Conservation (phyloP, 1,140 invertebrate genomes). For the Euschistus heros region DNA sequence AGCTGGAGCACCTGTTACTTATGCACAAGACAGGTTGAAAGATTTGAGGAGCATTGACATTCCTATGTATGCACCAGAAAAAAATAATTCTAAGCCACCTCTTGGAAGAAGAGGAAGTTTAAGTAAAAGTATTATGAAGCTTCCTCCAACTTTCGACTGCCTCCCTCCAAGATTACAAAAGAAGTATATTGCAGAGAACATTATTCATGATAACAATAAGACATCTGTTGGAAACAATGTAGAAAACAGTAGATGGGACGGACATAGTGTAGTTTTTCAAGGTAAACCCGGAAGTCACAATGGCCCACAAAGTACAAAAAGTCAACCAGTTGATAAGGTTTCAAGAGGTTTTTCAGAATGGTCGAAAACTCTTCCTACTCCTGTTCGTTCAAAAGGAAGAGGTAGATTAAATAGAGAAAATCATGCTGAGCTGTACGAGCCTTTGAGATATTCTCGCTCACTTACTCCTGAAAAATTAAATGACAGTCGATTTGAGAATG, state of each 20-base stretch:
- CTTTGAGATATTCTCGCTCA: not conserved
- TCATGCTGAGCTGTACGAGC: not conserved
- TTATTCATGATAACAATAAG: not conserved
- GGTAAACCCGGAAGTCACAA: not conserved
- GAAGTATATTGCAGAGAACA: constrained; percentile 6
- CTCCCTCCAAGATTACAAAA: constrained; percentile 12
- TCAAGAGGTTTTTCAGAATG: not conserved
- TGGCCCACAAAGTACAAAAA: not conserved
- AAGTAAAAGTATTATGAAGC: not conserved
- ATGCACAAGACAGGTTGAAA: not conserved
- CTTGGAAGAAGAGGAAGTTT: constrained; percentile 3
- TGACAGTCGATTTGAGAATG: not conserved
- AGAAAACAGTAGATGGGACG: constrained; percentile 4
- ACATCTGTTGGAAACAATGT: not conserved
- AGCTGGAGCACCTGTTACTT: not conserved
- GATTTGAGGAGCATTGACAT: constrained; percentile 5
- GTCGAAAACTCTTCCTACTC: constrained; percentile 2
- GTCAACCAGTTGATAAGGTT: not conserved
- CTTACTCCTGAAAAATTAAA: not conserved
- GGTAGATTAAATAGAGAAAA: constrained; percentile 4
- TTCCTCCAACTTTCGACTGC: not conserved
- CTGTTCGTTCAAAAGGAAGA: not conserved
- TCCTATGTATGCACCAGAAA: not conserved
- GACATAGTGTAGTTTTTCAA: not conserved
- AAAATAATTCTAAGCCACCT: not conserved